Conservation (phyloP, 2,888 invertebrate species). For the Podotricha telesiphe region DNA sequence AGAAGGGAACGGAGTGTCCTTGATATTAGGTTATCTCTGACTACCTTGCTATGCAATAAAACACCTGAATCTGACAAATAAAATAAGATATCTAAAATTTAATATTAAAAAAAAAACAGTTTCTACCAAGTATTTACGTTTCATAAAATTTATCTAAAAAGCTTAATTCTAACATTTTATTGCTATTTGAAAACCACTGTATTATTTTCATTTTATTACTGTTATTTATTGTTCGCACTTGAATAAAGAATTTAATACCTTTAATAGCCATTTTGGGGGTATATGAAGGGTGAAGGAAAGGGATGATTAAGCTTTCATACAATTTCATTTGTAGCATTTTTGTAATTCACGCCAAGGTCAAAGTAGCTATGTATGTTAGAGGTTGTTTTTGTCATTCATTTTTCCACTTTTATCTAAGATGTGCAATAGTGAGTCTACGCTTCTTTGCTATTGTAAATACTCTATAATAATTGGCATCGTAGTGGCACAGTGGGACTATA, state of each 20-base stretch:
- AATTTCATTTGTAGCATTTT: neutral
- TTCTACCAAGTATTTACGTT: neutral
- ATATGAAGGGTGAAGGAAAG: neutral
- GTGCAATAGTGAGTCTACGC: too few relatives aligned
- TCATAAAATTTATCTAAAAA: neutral
- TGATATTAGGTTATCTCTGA: too few relatives aligned
- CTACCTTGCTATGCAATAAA: too few relatives aligned
- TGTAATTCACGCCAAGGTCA: neutral
- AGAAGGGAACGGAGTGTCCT: too few relatives aligned
- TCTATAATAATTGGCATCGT: too few relatives aligned
- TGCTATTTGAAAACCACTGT: constrained; percentile 18
- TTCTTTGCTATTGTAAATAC: too few relatives aligned
- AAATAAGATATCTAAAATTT: neutral
- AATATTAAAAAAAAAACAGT: too few relatives aligned
- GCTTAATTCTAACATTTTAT: constrained; percentile 6
- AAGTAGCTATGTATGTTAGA: neutral
- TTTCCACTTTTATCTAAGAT: too few relatives aligned
- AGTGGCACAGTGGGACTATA: too few relatives aligned
- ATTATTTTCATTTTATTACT: constrained; percentile 25
- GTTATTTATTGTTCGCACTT: constrained; percentile 20
- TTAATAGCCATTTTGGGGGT: constrained; percentile 21
- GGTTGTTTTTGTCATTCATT: too few relatives aligned
- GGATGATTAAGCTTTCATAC: constrained; percentile 5
- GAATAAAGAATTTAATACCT: constrained; percentile 28
- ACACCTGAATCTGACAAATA: too few relatives aligned